These are phyloP conservation scores for Amphiprion clarkii DNA, from an alignment of 2,797 vertebrate genomes.

Conservation along the genomic window DNA sequence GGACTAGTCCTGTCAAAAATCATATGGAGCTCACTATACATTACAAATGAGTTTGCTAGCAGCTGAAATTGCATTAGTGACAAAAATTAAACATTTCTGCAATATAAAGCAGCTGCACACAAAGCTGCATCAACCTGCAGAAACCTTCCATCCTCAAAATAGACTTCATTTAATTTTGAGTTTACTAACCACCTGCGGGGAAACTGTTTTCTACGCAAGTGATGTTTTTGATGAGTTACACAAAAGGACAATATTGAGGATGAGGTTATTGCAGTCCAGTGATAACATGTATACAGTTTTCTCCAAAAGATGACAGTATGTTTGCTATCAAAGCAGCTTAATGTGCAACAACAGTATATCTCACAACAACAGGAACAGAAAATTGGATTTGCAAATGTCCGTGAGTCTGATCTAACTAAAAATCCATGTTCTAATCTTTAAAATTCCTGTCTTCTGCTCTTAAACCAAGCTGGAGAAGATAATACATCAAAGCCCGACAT, in stretches of 20 bases:
- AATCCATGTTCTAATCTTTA: slow-evolving; percentile 49
- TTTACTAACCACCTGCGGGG: too few species aligned
- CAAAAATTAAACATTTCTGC: slow-evolving; percentile 43
- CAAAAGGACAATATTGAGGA: not conserved
- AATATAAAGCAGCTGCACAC: slow-evolving; percentile 48
- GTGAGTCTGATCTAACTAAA: slow-evolving; percentile 36
- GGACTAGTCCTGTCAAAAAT: not conserved
- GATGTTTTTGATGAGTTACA: not conserved
- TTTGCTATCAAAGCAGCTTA: slow-evolving; percentile 44
- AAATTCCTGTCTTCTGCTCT: slow-evolving; percentile 13
- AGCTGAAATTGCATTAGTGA: slow-evolving; percentile 45
- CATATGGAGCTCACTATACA: slow-evolving; percentile 74
- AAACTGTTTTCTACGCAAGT: not conserved
- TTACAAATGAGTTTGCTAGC: slow-evolving; percentile 45
- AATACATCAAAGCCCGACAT: slow-evolving; percentile 46
- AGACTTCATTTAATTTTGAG: not conserved
- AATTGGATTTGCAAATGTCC: slow-evolving; percentile 32
- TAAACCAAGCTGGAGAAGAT: slow-evolving; percentile 16
- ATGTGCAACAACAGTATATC: slow-evolving; percentile 45
- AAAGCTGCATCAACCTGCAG: slow-evolving; percentile 38
- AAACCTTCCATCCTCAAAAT: slow-evolving; percentile 35
- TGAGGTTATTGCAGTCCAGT: slow-evolving; percentile 38
- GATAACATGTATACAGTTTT: slow-evolving; percentile 18
- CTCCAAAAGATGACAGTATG: not conserved
- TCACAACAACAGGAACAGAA: slow-evolving; percentile 26